Base-by-base conservation (phyloP, 2,888 invertebrate species). In the Morpho deidamia region DNA sequence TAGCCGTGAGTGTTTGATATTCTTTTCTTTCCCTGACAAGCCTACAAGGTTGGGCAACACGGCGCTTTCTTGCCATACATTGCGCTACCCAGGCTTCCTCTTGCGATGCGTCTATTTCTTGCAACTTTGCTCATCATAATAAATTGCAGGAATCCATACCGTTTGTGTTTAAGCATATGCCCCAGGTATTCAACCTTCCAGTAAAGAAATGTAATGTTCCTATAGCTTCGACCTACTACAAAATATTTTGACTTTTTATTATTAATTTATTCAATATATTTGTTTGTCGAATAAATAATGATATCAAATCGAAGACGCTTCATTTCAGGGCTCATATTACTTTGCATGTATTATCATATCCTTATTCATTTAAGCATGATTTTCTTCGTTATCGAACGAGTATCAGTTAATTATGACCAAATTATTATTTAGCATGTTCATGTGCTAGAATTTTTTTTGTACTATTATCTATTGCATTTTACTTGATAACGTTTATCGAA, bases 341-440 rank as follows among this genome's bases (percentile, higher is more conserved):
- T 75, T 85, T 85, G 85, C 85, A 85, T 84, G 85, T 80, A 69
- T 70, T 71, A 73, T 82, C 66, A 63, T 81, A 79, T 66, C 70
- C 75, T 72, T 57, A 46, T 58, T 60, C 67, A 70, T 69, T 23
- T 56, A 58, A 59, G 76, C 78, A 77, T 78, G 63, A 59, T 62
- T 60, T 64, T 57, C 60, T 67, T 50, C 2, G 11, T 42, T 50
- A 55, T n/a, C n/a, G n/a, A n/a, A n/a, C n/a, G n/a, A n/a, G n/a
- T 58, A 8, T 37, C 7, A 44, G n/a, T 39, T 35, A 14, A 34
- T 23, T 23, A 23, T 23, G 23, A 23, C 23, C 23, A 2, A 23
- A 34, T 38, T 40, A 34, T 8, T 33, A 12, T 11, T 41, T 55
- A 48, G 58, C 58, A 58, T 58, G 58, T 35, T 34, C 34, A 47